Evolutionary conservation across 2,797 vertebrate species (phyloP).

Genomic region (Brachyalestes nurse): DNA sequence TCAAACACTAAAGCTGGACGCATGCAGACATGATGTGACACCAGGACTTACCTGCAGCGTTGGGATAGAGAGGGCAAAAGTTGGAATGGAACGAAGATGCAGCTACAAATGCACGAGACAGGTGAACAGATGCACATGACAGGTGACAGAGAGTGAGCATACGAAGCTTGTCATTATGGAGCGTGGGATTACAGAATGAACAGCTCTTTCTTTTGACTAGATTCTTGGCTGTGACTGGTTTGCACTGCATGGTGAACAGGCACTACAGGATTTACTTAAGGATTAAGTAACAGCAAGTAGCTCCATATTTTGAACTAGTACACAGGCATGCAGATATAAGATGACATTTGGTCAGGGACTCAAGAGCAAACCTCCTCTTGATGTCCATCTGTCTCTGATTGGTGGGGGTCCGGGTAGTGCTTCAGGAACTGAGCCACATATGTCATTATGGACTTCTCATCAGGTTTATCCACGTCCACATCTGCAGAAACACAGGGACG

Average conservation of each 20-base stretch:
- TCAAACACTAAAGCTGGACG: conserved; percentile 32
- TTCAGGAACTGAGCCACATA: conserved; percentile 98
- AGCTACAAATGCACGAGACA: conserved; percentile 71
- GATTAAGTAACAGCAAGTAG: conserved; percentile 46
- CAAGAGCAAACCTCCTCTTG: conserved; percentile 85
- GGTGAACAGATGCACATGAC: conserved; percentile 62
- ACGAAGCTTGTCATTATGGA: conserved; percentile 61
- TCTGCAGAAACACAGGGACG: conserved; percentile 75
- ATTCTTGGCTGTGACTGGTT: conserved; percentile 37
- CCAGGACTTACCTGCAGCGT: conserved; percentile 76
- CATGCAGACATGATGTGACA: conserved; percentile 47
- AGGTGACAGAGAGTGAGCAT: conserved; percentile 61
- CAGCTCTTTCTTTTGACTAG: conserved; percentile 14
- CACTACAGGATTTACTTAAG: conserved; percentile 24
- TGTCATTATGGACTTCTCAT: conserved; percentile 99
- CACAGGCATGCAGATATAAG: conserved; percentile 12
- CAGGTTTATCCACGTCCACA: conserved; percentile 97
- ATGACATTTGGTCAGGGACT: conserved; percentile 43
- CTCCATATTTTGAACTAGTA: conserved; percentile 41
- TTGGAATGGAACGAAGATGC: conserved; percentile 83
- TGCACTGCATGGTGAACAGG: conserved; percentile 35
- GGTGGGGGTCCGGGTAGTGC: conserved; percentile 89
- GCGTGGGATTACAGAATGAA: conserved; percentile 40
- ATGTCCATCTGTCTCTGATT: conserved; percentile 80
- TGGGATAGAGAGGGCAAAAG: conserved; percentile 87